A percentile compares a stretch with the other conserved stretches of the same genome.
These are phyloP conservation scores for Scaptomyza reducta DNA, from an alignment of 2,888 invertebrate genomes.

Conservation along the genomic window DNA sequence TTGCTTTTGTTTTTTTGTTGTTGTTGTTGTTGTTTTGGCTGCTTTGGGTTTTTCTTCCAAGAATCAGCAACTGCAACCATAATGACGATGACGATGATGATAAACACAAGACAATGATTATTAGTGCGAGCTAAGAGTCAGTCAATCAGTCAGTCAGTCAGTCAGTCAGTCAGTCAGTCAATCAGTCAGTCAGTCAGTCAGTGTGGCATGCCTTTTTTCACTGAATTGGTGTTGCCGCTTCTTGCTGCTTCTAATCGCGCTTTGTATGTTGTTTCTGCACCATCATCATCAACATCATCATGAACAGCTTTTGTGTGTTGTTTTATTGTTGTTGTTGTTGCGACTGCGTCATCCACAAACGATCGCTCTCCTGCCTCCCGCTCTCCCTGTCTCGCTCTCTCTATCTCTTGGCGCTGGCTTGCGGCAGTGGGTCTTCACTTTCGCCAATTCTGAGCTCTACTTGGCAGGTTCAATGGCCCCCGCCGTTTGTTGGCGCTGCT, in stretches of 20 bases:
- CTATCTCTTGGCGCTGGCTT: conserved; percentile 52
- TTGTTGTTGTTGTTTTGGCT: conserved; percentile 47
- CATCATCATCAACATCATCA: conserved; percentile 74
- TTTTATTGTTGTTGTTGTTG: conserved; percentile 42
- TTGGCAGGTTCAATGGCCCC: conserved; percentile 76
- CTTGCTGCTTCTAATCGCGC: conserved; percentile 64
- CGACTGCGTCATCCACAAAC: conserved; percentile 68
- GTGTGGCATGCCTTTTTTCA: conserved; percentile 24
- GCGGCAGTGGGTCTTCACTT: conserved; percentile 81
- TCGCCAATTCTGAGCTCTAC: conserved; percentile 81
- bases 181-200: conserved; percentile 47
- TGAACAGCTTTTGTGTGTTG: conserved; percentile 49
- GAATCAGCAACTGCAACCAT: conserved; percentile 59
- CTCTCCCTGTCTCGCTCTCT: conserved; percentile 8
- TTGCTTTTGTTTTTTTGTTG: conserved; percentile 42
- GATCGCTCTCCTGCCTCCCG: conserved; percentile 21
- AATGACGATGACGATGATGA: conserved; percentile 30
- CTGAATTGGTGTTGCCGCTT: not conserved
- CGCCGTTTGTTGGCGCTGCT: conserved; percentile 32
- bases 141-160: conserved; percentile 51
- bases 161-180: conserved; percentile 51
- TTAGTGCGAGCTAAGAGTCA: conserved; percentile 37
- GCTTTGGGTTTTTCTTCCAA: conserved; percentile 67
- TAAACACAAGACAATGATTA: conserved; percentile 30
- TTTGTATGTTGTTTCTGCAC: conserved; percentile 65